Base-by-base conservation (phyloP, 2,888 invertebrate species). In the Drosophila demipolita region DNA sequence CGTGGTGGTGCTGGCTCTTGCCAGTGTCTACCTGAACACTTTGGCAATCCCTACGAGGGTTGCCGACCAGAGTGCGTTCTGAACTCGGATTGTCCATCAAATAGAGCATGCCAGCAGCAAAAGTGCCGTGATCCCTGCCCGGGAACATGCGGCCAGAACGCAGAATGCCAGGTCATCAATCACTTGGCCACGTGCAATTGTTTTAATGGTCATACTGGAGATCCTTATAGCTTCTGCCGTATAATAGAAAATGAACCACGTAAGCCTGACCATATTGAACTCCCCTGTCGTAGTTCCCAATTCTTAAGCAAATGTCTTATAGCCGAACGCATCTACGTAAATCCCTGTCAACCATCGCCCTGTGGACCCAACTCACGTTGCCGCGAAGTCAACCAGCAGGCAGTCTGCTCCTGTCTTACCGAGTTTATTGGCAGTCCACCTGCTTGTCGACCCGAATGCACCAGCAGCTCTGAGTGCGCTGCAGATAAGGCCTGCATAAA, bases 341-440 rank as follows among this genome's bases (percentile, higher is more conserved):
- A 95, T 87, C 97, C 97, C 3, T 97, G 97, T 89, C 93, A 94
- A 75, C 97, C 97, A 59, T 95, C 96, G 3, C 97, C 97, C 0
- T 98, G 97, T 91, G 97, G 97, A 42, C 95, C 97, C 8, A 97
- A 97, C 90, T 97, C 97, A 76, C 94, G 96, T 83, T 97, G 97
- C 89, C 95, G 95, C 82, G 96, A 95, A 91, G 91, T 95, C 33
- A 96, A 96, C 82, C 94, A 94, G 33, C 96, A 96, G 93, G 95
- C 95, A 0, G 94, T 96, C 26, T 97, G 97, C 90, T 95, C 96
- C 58, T 97, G 97, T 89, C 92, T 95, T 74, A 94, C 94, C 53
- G 94, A 94, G 77, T 96, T 95, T 83, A 94, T 94, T 62, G 96
- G 96, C 54, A 94, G 93, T 75, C 96, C 90, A 12, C 91, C 91